Base-by-base conservation (phyloP, 2,113 vertebrate genomes). In the Pipa parva region DNA sequence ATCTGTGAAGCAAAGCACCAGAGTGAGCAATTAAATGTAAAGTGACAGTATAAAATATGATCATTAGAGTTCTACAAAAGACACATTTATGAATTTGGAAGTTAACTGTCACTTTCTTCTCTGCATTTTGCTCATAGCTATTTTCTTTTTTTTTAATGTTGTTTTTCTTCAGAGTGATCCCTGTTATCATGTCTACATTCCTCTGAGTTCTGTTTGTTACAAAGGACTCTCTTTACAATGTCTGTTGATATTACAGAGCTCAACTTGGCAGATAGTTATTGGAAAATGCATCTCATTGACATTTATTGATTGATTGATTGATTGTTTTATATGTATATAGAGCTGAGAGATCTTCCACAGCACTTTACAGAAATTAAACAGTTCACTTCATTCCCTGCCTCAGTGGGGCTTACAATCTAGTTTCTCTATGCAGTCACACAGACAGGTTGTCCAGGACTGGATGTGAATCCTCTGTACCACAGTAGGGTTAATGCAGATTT, bases 41-140 rank as follows among this genome's bases (percentile, higher is more conserved):
- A 85, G 77, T 87, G 88, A 90, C 89, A 90, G 89, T 81, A 84
- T 84, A 86, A 88, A 90, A 92, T 94, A 92, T 89, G 91, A 90
- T 93, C 89, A 93, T 93, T 94, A 90, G 80, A 76, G 83, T 91
- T 89, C 79, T 82, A 90, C 85, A 89, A 91, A 93, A 93, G 91
- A 84, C 85, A 91, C 90, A 89, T 91, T 95, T 92, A 93, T 88
- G 88, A 91, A 90, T 91, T 90, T 92, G 92, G 89, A 85, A 91
- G 88, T 92, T 93, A 88, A 89, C 89, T 92, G 90, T 90, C 88
- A 91, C 89, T 91, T 92, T 76, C 85, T 87, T 81, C 77, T 81
- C 75, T 83, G 86, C 78, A 73, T 90, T 87, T 91, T 90, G 82
- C 90, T 92, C 85, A 85, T 84, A 83, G 91, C 88, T 91, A 91